Conservation (phyloP, 2,888 invertebrate species). For the Spatulosminthurus flaviceps region DNA sequence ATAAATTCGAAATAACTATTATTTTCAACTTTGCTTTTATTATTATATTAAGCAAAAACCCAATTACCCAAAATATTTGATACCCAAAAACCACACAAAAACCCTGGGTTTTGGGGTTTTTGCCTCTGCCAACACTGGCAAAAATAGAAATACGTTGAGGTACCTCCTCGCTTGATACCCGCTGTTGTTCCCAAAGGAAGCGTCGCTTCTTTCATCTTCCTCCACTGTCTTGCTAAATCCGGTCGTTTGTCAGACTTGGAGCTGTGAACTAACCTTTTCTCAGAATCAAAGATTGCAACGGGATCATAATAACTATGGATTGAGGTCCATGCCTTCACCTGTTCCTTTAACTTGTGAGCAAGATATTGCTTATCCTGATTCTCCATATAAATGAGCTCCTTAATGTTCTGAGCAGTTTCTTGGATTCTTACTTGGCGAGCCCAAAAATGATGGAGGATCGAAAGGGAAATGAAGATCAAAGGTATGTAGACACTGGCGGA, state of each 20-base stretch:
- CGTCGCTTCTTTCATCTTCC: neutral
- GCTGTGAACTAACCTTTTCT: neutral
- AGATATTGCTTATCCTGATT: slow-evolving; percentile 11
- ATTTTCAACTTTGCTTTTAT: too few relatives aligned
- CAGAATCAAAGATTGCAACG: neutral
- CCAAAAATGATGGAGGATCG: neutral
- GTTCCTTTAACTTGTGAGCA: neutral
- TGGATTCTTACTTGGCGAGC: neutral
- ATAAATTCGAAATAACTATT: too few relatives aligned
- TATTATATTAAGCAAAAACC: too few relatives aligned
- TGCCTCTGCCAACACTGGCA: too few relatives aligned
- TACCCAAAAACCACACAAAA: too few relatives aligned
- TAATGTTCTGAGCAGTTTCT: neutral
- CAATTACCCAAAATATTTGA: too few relatives aligned
- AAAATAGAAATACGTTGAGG: too few relatives aligned
- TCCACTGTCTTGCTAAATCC: neutral
- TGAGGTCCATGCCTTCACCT: too few relatives aligned
- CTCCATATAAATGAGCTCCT: slow-evolving; percentile 19
- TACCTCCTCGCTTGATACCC: neutral
- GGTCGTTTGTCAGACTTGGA: neutral
- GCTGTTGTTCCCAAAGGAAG: neutral
- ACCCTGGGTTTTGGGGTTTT: too few relatives aligned
- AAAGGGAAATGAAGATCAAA: neutral
- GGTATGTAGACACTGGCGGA: slow-evolving; percentile 11
- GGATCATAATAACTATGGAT: neutral